phyloP scores from a whole-genome alignment of 1,140 invertebrate species.

The Eumaeus atala region DNA sequence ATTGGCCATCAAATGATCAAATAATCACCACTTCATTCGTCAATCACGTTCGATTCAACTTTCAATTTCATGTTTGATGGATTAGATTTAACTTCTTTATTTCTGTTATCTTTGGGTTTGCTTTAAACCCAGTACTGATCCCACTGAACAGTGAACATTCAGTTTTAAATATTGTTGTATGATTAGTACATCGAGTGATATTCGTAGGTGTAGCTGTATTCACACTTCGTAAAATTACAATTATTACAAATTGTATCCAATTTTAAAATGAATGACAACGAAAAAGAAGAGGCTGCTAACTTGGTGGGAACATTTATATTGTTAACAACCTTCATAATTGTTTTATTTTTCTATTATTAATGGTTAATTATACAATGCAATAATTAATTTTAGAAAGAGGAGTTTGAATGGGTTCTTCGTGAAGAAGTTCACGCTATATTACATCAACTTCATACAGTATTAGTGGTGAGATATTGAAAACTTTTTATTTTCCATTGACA shows the following conservation, averaged over 20 bases:
- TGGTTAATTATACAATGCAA: slow-evolving; percentile 23
- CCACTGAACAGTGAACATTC: no score
- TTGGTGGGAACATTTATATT: slow-evolving; percentile 78
- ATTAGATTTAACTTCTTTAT: neutral
- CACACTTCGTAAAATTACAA: no score
- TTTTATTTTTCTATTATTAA: slow-evolving; percentile 18
- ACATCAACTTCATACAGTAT: slow-evolving; percentile 86
- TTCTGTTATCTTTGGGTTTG: neutral
- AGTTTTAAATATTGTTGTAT: no score
- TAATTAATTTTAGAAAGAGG: slow-evolving; percentile 85
- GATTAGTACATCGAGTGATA: no score
- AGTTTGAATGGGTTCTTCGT: slow-evolving; percentile 94
- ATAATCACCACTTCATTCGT: no score
- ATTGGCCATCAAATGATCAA: no score
- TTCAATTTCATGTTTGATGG: neutral
- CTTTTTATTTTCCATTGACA: neutral
- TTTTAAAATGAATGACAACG: slow-evolving; percentile 82
- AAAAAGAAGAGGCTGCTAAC: slow-evolving; percentile 89
- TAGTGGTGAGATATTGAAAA: slow-evolving; percentile 80
- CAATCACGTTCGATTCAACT: no score
- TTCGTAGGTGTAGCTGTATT: no score
- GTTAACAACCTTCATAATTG: slow-evolving; percentile 13
- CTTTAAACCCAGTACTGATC: no score
- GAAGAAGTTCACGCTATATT: slow-evolving; percentile 92
- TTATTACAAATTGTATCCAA: no score